Evolutionary conservation across 2,888 invertebrate genomes (phyloP).

Genomic region (Caenorhabditis sp.): DNA sequence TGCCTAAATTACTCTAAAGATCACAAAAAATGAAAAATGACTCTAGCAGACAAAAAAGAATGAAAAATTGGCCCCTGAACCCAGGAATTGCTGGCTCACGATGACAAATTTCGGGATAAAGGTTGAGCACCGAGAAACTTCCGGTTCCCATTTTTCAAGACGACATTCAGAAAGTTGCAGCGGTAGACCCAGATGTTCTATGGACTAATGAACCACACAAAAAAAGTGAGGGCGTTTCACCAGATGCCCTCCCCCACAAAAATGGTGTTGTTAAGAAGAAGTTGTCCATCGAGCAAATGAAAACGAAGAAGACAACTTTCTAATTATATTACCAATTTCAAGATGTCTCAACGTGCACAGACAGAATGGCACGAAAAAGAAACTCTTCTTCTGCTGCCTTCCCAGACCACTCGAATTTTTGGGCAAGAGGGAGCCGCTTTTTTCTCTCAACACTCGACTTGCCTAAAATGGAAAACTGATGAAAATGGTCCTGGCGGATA

Average conservation of each 20-base stretch:
- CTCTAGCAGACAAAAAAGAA: background rate
- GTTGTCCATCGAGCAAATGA: conserved; percentile 36
- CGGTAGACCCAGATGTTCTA: conserved; percentile 13
- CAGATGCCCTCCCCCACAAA: background rate
- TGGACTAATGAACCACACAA: conserved; percentile 22
- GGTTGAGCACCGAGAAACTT: background rate
- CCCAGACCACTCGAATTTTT: conserved; percentile 5
- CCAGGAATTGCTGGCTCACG: background rate
- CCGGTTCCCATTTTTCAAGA: background rate
- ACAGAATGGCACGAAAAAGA: conserved; percentile 1
- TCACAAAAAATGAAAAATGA: conserved; percentile 10
- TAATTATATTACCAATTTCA: conserved; percentile 51
- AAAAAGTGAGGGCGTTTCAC: background rate
- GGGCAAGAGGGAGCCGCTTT: too few species aligned
- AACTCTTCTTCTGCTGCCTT: conserved; percentile 9
- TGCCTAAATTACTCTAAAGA: conserved; percentile 22
- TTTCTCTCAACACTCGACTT: conserved; percentile 1
- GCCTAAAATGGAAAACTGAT: background rate
- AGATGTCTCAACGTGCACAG: conserved; percentile 22
- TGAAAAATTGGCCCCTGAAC: conserved; percentile 7
- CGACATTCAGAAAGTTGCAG: conserved; percentile 21
- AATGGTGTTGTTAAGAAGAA: conserved; percentile 29
- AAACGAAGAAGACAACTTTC: conserved; percentile 47
- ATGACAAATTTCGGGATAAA: background rate
- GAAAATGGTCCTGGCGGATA: background rate